Conservation (phyloP, 2,113 vertebrate species). For the Neomonachus schauinslandi region DNA sequence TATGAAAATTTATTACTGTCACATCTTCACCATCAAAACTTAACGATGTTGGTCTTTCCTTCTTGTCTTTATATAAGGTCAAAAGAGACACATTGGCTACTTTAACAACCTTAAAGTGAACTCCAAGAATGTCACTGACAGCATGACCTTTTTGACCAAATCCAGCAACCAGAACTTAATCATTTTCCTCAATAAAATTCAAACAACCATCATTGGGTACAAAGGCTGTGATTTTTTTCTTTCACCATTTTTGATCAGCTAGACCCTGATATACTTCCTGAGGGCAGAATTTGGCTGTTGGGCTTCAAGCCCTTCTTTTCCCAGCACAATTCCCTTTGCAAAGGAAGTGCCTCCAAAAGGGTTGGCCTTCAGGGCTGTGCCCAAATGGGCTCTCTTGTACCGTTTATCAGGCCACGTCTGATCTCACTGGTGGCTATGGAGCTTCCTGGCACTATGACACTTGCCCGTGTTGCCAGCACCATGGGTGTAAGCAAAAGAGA, state of each 20-base stretch:
- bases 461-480: background rate
- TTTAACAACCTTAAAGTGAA: background rate
- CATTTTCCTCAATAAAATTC: background rate
- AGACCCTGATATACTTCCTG: background rate
- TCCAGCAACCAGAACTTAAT: background rate
- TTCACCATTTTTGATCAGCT: background rate
- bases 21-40: background rate
- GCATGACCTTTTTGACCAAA: background rate
- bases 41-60: background rate
- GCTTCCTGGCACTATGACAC: background rate
- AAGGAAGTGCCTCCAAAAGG: background rate
- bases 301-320: background rate
- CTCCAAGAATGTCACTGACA: background rate
- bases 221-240: background rate
- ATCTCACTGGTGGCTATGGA: background rate
- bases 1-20: background rate
- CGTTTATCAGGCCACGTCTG: background rate
- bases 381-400: background rate
- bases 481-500: background rate
- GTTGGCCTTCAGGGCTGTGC: background rate
- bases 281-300: background rate
- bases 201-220: background rate
- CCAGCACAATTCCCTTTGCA: background rate
- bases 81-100: background rate
- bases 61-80: background rate